Conservation (phyloP, 23 tunicate species). For the Trididemnum miniatum region DNA sequence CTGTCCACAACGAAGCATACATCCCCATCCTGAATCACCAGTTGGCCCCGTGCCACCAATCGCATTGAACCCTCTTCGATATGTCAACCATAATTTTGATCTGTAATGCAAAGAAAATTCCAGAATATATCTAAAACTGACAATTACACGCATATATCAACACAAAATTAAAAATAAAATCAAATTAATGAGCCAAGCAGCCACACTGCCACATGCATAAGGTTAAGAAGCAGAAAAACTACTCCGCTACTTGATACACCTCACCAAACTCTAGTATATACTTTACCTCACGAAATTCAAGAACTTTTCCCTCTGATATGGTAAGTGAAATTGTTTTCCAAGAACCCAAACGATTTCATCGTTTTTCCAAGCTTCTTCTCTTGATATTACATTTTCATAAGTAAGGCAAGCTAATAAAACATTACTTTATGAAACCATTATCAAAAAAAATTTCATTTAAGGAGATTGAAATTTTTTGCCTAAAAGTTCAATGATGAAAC, state of each 20-base stretch:
- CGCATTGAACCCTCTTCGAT: constrained; percentile 73
- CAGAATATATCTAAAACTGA: not conserved
- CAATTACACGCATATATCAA: not conserved
- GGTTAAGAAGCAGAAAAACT: too few species aligned
- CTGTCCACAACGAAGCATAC: constrained; percentile 98
- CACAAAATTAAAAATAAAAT: too few species aligned
- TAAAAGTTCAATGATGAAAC: too few species aligned
- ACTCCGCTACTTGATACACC: constrained; percentile 80
- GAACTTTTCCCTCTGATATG: constrained; percentile 50
- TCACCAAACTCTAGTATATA: constrained; percentile 76
- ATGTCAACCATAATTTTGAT: constrained; percentile 89
- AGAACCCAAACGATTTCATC: constrained; percentile 40
- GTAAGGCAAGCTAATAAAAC: constrained; percentile 44
- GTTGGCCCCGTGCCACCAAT: constrained; percentile 97
- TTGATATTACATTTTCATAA: constrained; percentile 45
- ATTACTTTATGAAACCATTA: too few species aligned
- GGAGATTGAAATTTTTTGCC: too few species aligned
- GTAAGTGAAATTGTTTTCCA: constrained; percentile 57
- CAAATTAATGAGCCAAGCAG: too few species aligned
- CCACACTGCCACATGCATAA: too few species aligned
- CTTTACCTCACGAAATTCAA: constrained; percentile 41
- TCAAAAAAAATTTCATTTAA: too few species aligned
- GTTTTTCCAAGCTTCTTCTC: constrained; percentile 53
- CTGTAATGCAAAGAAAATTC: too few species aligned
- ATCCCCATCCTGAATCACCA: constrained; percentile 98